These are phyloP conservation scores for Anguilla rostrata DNA, from an alignment of 2,113 vertebrate genomes.

Conservation along the genomic window DNA sequence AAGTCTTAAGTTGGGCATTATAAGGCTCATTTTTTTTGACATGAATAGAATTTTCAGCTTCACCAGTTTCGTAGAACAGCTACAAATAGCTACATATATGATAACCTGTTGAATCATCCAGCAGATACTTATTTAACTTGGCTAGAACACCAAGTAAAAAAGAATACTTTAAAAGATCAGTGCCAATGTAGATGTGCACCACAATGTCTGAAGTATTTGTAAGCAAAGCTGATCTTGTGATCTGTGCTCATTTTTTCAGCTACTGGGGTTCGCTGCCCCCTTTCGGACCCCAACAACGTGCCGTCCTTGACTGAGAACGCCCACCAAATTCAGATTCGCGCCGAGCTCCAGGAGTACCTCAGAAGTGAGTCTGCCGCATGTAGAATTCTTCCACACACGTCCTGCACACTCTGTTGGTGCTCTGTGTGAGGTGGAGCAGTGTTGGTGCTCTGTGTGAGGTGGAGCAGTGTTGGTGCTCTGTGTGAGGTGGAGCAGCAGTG, in stretches of 20 bases:
- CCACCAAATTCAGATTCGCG: slow-evolving; percentile 75
- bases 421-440: background rate
- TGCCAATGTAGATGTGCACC: no score
- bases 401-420: no score
- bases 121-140: no score
- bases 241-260: slow-evolving; percentile 50
- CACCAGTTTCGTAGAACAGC: no score
- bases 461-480: background rate
- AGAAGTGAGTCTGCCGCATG: slow-evolving; percentile 72
- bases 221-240: background rate
- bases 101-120: no score
- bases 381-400: no score
- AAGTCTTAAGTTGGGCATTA: no score
- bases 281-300: slow-evolving; percentile 64
- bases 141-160: no score
- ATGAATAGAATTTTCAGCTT: no score
- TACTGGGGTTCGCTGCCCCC: slow-evolving; percentile 75
- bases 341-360: slow-evolving; percentile 86
- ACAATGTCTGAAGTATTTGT: background rate
- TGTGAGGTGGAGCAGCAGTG: background rate
- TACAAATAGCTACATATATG: no score
- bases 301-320: slow-evolving; percentile 71
- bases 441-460: background rate
- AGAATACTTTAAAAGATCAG: no score
- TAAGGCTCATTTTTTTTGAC: no score